Evolutionary conservation across 1,140 invertebrate species (phyloP), one percentile per base, ranked within the genome.

Genomic region (Cydia fagiglandana): DNA sequence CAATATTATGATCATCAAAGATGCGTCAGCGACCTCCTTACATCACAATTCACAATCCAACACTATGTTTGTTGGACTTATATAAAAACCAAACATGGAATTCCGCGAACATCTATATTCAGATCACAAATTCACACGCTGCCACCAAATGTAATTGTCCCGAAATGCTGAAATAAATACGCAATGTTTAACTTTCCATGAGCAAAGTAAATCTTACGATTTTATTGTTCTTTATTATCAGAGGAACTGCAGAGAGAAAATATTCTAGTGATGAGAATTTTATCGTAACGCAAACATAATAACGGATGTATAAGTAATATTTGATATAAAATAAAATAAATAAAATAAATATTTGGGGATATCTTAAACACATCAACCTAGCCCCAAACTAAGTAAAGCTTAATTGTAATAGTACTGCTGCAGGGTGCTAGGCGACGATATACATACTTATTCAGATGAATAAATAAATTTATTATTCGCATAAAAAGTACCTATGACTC

Each of bases 101-200:
- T 61, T 61, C 56, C 56, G 20, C 10, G 56, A 61, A 61, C 53
- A 17, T 61, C 56, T 61, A 61, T 61, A 61, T 61, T 17, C 15
- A 47, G 10, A 56, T 20, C 47, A 12, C 47, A 47, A 47, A 78
- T 79, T 82, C 79, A 73, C 79, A 82, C 79, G 79, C 73, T 80
- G 78, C 79, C 78, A 76, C 80, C 78, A 80, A 77, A 0, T 24
- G 24, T 24, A 24, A 24, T 24, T 2, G 24, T 24, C 24, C 30
- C 34, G 64, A 66, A 66, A 66, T 7, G 12, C 12, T 38, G 5
- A 34, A 68, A 68, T 61, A 73, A 41, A 73, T 38, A 73, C 30
- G 68, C 41, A 73, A 41, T 68, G 64, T 68, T 68, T 68, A 15
- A 68, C 30, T 68, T 68, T 68, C 64, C 64, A 68, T 34, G 30